Evolutionary conservation across 2,797 vertebrate genomes (phyloP).

Genomic region (Anabacerthia variegaticeps): DNA sequence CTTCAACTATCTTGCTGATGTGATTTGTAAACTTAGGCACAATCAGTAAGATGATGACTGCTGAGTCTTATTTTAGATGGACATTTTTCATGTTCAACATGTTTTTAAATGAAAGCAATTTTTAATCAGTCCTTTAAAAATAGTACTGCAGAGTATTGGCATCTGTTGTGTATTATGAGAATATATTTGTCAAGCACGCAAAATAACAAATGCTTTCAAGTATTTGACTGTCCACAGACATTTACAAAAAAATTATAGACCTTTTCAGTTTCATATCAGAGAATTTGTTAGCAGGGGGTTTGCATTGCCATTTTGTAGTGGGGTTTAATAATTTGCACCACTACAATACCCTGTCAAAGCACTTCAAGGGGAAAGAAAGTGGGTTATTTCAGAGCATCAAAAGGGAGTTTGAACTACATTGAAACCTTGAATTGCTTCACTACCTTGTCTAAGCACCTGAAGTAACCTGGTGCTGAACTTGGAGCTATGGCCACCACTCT

Average conservation of each 20-base stretch:
- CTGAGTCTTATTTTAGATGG: slow-evolving; percentile 62
- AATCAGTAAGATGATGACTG: slow-evolving; percentile 29
- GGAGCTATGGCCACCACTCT: not conserved
- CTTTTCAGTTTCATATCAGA: not conserved
- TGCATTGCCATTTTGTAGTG: not conserved
- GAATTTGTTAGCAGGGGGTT: not conserved
- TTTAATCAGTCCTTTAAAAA: slow-evolving; percentile 61
- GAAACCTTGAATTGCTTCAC: slow-evolving; percentile 43
- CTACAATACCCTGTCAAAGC: not conserved
- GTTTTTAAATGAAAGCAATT: slow-evolving; percentile 56
- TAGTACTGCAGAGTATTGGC: slow-evolving; percentile 43
- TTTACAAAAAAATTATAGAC: not conserved
- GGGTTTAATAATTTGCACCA: not conserved
- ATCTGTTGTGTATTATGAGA: slow-evolving; percentile 41
- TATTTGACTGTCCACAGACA: not conserved
- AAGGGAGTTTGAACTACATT: not conserved
- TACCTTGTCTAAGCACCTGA: not conserved
- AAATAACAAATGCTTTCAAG: slow-evolving; percentile 41
- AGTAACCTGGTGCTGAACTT: slow-evolving; percentile 13
- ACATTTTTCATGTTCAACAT: slow-evolving; percentile 56
- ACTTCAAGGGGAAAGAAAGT: not conserved
- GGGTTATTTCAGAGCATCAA: slow-evolving; percentile 7
- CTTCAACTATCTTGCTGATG: slow-evolving; percentile 22
- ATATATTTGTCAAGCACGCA: slow-evolving; percentile 32
- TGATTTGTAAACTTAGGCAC: slow-evolving; percentile 44